Evolutionary conservation across 2,888 invertebrate species (phyloP), one percentile per base, ranked within the genome.

Genomic region (Tanypteryx hageni): DNA sequence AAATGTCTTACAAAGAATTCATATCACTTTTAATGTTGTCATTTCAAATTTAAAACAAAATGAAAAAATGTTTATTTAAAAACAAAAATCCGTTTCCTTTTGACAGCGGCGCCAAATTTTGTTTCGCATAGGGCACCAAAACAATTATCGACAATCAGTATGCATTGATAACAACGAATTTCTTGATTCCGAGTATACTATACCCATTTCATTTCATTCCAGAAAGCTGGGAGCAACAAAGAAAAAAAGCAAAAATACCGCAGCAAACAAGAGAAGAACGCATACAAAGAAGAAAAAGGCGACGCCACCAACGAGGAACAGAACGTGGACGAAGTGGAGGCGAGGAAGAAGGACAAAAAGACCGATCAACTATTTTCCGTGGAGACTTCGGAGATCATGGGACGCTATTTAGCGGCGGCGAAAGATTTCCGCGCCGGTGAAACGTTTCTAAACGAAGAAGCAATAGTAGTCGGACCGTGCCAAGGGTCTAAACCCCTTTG

Each of bases 311-410:
- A n/a, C 18, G 44, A 64, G 44, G 64, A 8, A 44, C 44, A 22
- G 0, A 18, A 31, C 11, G 18, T 27, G 11, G 76, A 76, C 27
- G 92, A 92, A 11, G 58, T 82, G 16, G 44, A 27, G 44, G 64
- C 85, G 13, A 22, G 68, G 16, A 81, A 58, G n/a, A n/a, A 18
- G 58, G 92, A 92, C 89, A 94, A 94, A 68, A 93, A 92, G 89
- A 94, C 92, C 31, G 93, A 93, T 18, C 93, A 94, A n/a, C 96
- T 96, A 92, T 97, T 96, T 93, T 96, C 96, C 92, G 95, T 97
- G 44, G 96, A 95, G 93, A 95, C 95, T 7, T 97, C 97, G 0
- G 96, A 96, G 92, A 94, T 96, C 10, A 96, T 96, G 96, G 96
- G 96, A 94, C 96, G 96, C 93, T 96, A 96, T 94, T 93, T 96